Percentiles rank a stretch among this genome's conserved stretches.
These are phyloP conservation scores for Dicerorhinus sumatrensis DNA, from an alignment of 2,113 vertebrate genomes.

Conservation along the genomic window DNA sequence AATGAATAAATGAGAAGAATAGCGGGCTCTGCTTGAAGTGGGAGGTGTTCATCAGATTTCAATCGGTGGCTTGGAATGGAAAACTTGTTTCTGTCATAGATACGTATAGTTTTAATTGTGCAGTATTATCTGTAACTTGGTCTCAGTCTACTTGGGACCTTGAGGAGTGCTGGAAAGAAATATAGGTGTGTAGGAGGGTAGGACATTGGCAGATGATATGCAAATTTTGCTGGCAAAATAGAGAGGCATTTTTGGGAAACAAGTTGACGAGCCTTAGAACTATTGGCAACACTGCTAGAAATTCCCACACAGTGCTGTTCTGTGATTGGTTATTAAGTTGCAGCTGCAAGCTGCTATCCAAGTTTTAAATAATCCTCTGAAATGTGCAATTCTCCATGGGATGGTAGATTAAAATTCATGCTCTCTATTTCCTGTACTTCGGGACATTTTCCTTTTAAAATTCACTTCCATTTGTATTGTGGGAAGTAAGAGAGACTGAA, in stretches of 20 bases:
- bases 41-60: constrained; percentile 13
- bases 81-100: not conserved
- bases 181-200: constrained; percentile 60
- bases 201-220: constrained; percentile 53
- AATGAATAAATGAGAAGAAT: not conserved
- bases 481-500: not conserved
- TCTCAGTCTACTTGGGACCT: constrained; percentile 21
- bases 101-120: not conserved
- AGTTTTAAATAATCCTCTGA: constrained; percentile 58
- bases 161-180: constrained; percentile 41
- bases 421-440: constrained; percentile 46
- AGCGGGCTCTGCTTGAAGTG: not conserved
- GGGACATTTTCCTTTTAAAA: constrained; percentile 48
- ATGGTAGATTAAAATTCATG: constrained; percentile 58
- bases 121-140: constrained; percentile 8
- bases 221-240: constrained; percentile 60
- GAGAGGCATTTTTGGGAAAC: constrained; percentile 51
- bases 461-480: not conserved
- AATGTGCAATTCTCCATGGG: constrained; percentile 52
- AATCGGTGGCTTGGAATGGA: not conserved
- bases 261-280: constrained; percentile 58
- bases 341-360: constrained; percentile 51
- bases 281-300: constrained; percentile 49
- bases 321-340: constrained; percentile 65
- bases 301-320: not conserved